Percentiles rank a stretch among this genome's conserved stretches.
phyloP scores from a whole-genome alignment of 2,113 vertebrate genomes.

The Xenus cinereus region DNA sequence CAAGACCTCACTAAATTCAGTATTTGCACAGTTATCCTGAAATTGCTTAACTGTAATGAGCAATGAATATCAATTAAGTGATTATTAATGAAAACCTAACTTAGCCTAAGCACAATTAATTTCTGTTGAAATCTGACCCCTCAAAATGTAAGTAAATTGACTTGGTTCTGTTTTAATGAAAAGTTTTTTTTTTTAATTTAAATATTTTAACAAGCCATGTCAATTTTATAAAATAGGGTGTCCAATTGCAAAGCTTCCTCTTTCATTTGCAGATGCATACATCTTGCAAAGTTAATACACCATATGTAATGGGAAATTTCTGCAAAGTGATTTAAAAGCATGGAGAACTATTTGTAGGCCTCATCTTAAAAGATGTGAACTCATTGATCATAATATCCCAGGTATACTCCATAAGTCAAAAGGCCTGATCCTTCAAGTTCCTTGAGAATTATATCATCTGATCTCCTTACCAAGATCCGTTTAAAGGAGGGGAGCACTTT shows the following conservation, averaged over 20 bases:
- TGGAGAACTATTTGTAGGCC: neutral
- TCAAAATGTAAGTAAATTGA: constrained; percentile 41
- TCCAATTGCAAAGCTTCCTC: neutral
- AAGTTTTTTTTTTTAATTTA: neutral
- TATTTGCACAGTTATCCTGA: constrained; percentile 41
- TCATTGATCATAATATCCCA: neutral
- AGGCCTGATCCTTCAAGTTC: neutral
- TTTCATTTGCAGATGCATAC: constrained; percentile 7
- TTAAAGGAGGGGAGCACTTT: neutral
- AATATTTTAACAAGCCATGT: constrained; percentile 52
- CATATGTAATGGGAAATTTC: neutral
- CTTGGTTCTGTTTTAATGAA: constrained; percentile 20
- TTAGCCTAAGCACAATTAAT: constrained; percentile 41
- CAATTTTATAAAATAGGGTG: constrained; percentile 17
- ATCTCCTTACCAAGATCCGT: neutral
- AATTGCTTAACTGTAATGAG: constrained; percentile 14
- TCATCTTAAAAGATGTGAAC: neutral
- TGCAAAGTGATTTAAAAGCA: constrained; percentile 14
- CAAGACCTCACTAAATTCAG: neutral
- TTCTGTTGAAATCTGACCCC: constrained; percentile 28
- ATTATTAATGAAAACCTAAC: constrained; percentile 51
- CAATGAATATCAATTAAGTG: constrained; percentile 24
- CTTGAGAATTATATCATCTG: neutral
- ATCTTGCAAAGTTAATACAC: neutral
- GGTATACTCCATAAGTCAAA: neutral